Evolutionary conservation across 2,113 vertebrate species (phyloP).

Genomic region (Atlantisia rogersi): DNA sequence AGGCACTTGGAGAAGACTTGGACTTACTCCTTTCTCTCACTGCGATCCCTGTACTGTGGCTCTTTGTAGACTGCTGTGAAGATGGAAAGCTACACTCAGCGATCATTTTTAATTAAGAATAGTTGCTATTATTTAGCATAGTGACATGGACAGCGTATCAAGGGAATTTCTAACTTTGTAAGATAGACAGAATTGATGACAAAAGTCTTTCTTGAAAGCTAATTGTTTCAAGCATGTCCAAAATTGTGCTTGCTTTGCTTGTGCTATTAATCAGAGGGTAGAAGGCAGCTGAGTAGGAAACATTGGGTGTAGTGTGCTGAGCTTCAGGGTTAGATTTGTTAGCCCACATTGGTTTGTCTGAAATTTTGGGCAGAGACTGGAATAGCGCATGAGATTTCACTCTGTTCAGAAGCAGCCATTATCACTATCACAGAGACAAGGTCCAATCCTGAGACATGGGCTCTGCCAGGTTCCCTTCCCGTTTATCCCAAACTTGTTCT

Average conservation of each 20-base stretch:
- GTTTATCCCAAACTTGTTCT: background rate
- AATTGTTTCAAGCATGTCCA: background rate
- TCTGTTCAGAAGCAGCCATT: background rate
- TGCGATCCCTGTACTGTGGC: background rate
- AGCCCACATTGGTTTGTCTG: background rate
- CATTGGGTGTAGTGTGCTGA: background rate
- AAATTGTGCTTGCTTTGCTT: background rate
- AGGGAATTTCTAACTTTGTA: conserved; percentile 29
- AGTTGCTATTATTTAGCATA: conserved; percentile 35
- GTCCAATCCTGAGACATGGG: background rate
- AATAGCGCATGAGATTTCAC: background rate
- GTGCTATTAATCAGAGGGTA: background rate
- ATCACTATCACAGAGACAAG: background rate
- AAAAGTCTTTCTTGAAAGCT: conserved; percentile 19
- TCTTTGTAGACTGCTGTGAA: background rate
- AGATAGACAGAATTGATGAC: conserved; percentile 42
- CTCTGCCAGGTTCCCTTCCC: background rate
- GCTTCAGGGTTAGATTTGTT: background rate
- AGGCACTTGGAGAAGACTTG: background rate
- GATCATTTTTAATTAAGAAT: conserved; percentile 57
- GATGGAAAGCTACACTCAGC: conserved; percentile 14
- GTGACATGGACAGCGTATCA: background rate
- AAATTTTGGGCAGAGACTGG: background rate
- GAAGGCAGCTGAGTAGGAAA: background rate
- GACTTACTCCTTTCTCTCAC: background rate